Percentiles rank a stretch among this genome's conserved stretches.
These are phyloP conservation scores for Pammene aurita DNA, from an alignment of 2,888 invertebrate genomes.

Conservation along the genomic window DNA sequence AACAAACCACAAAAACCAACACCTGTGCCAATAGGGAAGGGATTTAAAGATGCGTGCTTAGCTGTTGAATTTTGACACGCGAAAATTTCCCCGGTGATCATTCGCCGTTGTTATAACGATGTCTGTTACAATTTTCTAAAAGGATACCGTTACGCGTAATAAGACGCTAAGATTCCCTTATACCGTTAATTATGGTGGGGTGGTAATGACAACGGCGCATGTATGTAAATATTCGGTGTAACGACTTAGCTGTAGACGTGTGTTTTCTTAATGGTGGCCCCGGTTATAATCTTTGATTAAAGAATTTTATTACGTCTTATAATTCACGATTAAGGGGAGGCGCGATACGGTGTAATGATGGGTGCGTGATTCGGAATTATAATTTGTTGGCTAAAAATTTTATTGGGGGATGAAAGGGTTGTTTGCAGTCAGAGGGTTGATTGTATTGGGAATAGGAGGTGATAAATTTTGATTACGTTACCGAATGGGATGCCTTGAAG, in stretches of 20 bases:
- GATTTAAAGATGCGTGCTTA: constrained; percentile 57
- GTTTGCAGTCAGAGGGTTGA: constrained; percentile 22
- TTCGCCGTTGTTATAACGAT: constrained; percentile 70
- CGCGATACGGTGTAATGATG: constrained; percentile 78
- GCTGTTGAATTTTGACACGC: constrained; percentile 43
- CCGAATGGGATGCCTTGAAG: background rate
- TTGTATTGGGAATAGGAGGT: constrained; percentile 17
- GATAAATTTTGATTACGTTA: constrained; percentile 15
- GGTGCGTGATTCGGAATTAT: constrained; percentile 79
- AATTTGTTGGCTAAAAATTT: constrained; percentile 69
- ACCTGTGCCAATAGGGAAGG: background rate
- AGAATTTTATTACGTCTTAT: constrained; percentile 82
- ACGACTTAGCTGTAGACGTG: constrained; percentile 81
- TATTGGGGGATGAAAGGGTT: constrained; percentile 36
- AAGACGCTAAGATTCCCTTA: constrained; percentile 83
- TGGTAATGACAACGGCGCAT: constrained; percentile 83
- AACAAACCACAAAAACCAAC: too few relatives aligned
- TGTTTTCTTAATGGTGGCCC: constrained; percentile 76
- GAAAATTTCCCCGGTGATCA: constrained; percentile 72
- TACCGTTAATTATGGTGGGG: constrained; percentile 81
- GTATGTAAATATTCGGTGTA: constrained; percentile 82
- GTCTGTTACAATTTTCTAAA: constrained; percentile 81
- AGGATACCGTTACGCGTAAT: constrained; percentile 83
- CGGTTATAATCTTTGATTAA: constrained; percentile 84
- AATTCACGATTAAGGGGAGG: constrained; percentile 83